These are phyloP conservation scores for Tetropium fuscum DNA, from an alignment of 2,888 invertebrate species.

Conservation along the genomic window DNA sequence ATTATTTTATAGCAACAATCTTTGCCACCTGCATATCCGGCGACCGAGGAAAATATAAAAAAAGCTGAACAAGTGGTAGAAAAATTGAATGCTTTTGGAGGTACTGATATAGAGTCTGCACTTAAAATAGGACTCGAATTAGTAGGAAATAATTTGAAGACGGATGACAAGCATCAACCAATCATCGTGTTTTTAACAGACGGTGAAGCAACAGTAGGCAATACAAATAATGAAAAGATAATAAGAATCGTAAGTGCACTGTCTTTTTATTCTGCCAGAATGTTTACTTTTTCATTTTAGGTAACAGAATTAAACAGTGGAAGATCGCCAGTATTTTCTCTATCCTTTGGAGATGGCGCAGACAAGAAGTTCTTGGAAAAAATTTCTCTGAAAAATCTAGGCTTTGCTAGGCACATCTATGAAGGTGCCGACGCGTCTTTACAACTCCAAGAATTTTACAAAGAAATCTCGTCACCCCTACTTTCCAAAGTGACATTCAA, in stretches of 20 bases:
- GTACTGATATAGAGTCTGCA: constrained; percentile 78
- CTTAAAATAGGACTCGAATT: constrained; percentile 68
- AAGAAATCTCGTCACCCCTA: constrained; percentile 77
- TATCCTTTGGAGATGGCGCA: constrained; percentile 80
- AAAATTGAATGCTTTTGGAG: constrained; percentile 70
- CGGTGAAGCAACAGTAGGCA: constrained; percentile 75
- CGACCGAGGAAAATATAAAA: constrained; percentile 70
- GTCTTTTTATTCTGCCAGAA: too few relatives aligned
- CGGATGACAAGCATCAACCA: constrained; percentile 67
- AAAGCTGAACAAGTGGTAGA: constrained; percentile 72
- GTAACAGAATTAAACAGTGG: constrained; percentile 68
- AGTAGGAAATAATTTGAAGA: constrained; percentile 48
- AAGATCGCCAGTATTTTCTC: constrained; percentile 70
- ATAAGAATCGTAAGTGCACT: constrained; percentile 65
- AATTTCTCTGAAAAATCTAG: constrained; percentile 74
- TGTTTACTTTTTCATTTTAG: constrained; percentile 46
- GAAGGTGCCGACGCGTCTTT: constrained; percentile 77
- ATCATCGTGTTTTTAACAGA: constrained; percentile 76
- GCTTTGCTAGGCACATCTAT: constrained; percentile 78
- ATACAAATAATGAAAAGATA: constrained; percentile 69
- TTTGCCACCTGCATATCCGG: constrained; percentile 68
- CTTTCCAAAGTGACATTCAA: constrained; percentile 74
- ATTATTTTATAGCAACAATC: constrained; percentile 42
- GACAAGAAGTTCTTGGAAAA: constrained; percentile 76
- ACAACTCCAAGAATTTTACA: constrained; percentile 76